Base-by-base conservation (phyloP, 2,888 invertebrate species). In the Coleophora flavipennella region DNA sequence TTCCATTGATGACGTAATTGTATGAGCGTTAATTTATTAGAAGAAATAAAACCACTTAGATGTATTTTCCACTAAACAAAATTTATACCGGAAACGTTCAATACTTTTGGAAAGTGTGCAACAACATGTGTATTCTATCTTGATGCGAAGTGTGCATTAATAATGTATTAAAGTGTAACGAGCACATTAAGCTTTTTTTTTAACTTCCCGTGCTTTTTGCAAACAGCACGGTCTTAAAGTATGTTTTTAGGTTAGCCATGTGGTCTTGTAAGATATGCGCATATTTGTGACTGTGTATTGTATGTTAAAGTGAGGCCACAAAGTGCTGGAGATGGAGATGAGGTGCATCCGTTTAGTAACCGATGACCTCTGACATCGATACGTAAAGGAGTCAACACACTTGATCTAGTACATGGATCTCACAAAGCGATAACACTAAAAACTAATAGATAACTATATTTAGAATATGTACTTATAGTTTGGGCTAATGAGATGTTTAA, bases 261-360 rank as follows among this genome's bases (percentile, higher is more conserved):
- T 53, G 45, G 50, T 50, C 1, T 20, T 6, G 54, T 73, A 68
- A 20, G 78, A 72, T 75, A 81, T 80, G 75, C 70, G 71, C 78
- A 77, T 76, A 69, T 62, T 63, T 62, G 53, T 62, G 55, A 11
- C 29, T 57, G n/a, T 51, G 55, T 55, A 76, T 78, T 78, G 76
- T 78, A 74, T 78, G 76, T 60, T 61, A 76, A 76, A 62, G 48
- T 45, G 57, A 46, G 54, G 51, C 46, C 50, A 48, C 45, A 52
- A 53, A 53, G 48, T 47, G 40, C 48, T 45, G 57, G 67, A 67
- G 73, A 72, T 54, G 52, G 67, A 67, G 73, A 72, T 69, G 71
- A 58, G 66, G 65, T 62, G 66, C 67, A 68, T 66, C 70, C 73
- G 70, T 66, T 68, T 49, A 45, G 48, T 69, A 62, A 67, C 57